These are phyloP conservation scores for Hylyphantes graminicola DNA, from an alignment of 1,140 invertebrate genomes.

Conservation along the genomic window DNA sequence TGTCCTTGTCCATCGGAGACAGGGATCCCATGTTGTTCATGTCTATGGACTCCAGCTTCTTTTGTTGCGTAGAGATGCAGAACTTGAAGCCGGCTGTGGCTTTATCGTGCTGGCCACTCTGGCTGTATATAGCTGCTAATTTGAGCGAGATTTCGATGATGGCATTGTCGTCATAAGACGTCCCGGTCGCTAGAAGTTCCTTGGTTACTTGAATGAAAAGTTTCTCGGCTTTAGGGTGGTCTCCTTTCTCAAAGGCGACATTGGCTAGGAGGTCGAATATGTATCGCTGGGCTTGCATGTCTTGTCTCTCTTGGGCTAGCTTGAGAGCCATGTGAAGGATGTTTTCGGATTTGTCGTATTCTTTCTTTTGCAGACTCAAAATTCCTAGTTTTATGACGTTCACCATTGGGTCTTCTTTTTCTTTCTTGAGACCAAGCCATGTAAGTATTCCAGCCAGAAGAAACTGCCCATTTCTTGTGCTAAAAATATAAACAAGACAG, in stretches of 20 bases:
- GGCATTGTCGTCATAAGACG: slow-evolving; percentile 78
- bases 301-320: slow-evolving; percentile 82
- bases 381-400: slow-evolving; percentile 78
- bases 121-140: slow-evolving; percentile 70
- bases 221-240: slow-evolving; percentile 84
- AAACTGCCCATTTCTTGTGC: not conserved
- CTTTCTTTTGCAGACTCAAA: slow-evolving; percentile 73
- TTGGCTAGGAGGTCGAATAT: slow-evolving; percentile 93
- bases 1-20: slow-evolving; percentile 71
- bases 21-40: not conserved
- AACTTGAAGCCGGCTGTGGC: slow-evolving; percentile 81
- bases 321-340: slow-evolving; percentile 84
- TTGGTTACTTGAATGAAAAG: slow-evolving; percentile 85
- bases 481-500: no score
- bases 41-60: slow-evolving; percentile 68
- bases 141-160: slow-evolving; percentile 80
- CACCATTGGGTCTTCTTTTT: slow-evolving; percentile 76
- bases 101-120: slow-evolving; percentile 75
- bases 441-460: slow-evolving; percentile 59
- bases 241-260: slow-evolving; percentile 80
- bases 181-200: slow-evolving; percentile 76
- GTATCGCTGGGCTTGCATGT: slow-evolving; percentile 82
- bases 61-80: slow-evolving; percentile 78
- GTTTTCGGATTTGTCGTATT: slow-evolving; percentile 84
- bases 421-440: slow-evolving; percentile 60